Percentiles rank a stretch among this genome's conserved stretches.
phyloP scores from a whole-genome alignment of 2,888 invertebrate species.

The Euphydryas editha region DNA sequence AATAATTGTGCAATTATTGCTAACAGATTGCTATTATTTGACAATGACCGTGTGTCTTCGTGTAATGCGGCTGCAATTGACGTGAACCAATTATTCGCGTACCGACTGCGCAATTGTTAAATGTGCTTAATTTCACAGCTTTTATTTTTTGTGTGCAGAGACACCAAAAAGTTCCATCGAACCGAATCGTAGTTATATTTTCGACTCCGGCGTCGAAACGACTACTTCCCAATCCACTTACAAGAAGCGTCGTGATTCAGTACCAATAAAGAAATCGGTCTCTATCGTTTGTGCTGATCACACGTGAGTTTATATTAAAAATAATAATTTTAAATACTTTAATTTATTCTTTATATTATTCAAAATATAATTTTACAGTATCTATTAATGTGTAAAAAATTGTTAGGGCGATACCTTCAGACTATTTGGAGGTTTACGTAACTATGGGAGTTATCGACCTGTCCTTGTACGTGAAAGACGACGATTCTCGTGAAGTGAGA shows the following conservation, averaged over 20 bases:
- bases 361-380: not conserved
- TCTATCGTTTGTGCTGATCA: constrained; percentile 51
- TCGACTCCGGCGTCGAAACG: constrained; percentile 64
- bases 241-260: constrained; percentile 41
- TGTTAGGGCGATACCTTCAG: constrained; percentile 50
- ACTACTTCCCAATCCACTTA: constrained; percentile 48
- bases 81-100: no score
- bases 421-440: constrained; percentile 67
- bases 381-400: not conserved
- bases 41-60: no score
- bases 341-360: not conserved
- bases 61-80: no score
- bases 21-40: no score
- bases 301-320: constrained; percentile 48
- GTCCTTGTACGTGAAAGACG: constrained; percentile 59
- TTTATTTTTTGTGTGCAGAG: constrained; percentile 12
- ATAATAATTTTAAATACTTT: not conserved
- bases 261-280: constrained; percentile 50
- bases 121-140: not conserved
- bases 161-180: constrained; percentile 19
- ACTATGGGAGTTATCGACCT: constrained; percentile 72
- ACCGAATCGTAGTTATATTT: constrained; percentile 21
- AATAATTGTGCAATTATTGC: no score
- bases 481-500: constrained; percentile 45
- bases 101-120: no score